These are phyloP conservation scores for Anoura caudifer DNA, from an alignment of 2,113 vertebrate genomes.

Conservation along the genomic window DNA sequence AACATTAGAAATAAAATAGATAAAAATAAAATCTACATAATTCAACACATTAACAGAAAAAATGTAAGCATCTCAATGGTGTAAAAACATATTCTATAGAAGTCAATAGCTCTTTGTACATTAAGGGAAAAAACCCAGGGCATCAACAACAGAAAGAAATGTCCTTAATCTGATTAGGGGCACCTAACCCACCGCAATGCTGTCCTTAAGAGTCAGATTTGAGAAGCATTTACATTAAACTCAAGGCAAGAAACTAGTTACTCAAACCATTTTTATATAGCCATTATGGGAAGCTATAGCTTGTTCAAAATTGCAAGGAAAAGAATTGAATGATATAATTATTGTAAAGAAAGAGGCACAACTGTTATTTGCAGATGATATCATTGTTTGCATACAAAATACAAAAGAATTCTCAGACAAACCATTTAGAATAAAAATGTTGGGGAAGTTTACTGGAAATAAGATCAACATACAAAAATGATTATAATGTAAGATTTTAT, in stretches of 20 bases:
- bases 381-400: slow-evolving; percentile 7
- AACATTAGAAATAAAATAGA: neutral
- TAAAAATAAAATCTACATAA: neutral
- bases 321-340: slow-evolving; percentile 6
- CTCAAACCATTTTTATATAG: neutral
- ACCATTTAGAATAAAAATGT: neutral
- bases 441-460: neutral
- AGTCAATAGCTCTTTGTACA: neutral
- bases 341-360: neutral
- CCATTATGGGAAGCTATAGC: neutral
- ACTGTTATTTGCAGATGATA: slow-evolving; percentile 11
- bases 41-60: neutral
- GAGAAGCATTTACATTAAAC: neutral
- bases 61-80: neutral
- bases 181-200: neutral
- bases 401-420: neutral
- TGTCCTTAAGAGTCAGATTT: neutral
- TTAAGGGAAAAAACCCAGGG: neutral
- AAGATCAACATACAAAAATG: neutral
- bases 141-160: neutral
- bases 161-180: neutral
- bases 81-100: neutral
- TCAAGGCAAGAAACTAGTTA: neutral
- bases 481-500: slow-evolving; percentile 6
- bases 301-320: slow-evolving; percentile 15